These are phyloP conservation scores for Dysdera silvatica DNA, from an alignment of 1,140 invertebrate species.

Conservation along the genomic window DNA sequence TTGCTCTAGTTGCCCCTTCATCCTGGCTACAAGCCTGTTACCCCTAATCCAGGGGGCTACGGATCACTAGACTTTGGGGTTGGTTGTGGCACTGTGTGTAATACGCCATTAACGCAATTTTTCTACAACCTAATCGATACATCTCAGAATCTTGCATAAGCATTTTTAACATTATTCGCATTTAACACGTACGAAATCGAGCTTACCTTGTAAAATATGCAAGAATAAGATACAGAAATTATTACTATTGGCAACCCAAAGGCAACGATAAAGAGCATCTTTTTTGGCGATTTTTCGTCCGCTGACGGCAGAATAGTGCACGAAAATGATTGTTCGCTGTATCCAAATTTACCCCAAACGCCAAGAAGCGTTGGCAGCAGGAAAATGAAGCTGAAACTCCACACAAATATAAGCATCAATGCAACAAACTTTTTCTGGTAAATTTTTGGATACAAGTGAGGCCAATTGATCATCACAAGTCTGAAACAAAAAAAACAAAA, in stretches of 20 bases:
- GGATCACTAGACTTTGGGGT: background rate
- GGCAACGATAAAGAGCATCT: slow-evolving; percentile 69
- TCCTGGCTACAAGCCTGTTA: too few species aligned
- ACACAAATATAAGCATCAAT: slow-evolving; percentile 64
- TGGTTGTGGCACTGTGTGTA: background rate
- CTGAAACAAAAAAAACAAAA: slow-evolving; percentile 48
- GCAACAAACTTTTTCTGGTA: slow-evolving; percentile 58
- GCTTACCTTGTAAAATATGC: slow-evolving; percentile 70
- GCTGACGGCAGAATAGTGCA: slow-evolving; percentile 69
- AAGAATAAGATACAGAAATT: slow-evolving; percentile 71
- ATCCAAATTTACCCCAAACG: slow-evolving; percentile 68
- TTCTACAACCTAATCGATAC: background rate
- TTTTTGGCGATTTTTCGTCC: slow-evolving; percentile 66
- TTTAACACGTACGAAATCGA: too few species aligned
- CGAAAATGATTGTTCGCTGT: slow-evolving; percentile 66
- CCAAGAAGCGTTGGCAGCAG: slow-evolving; percentile 66
- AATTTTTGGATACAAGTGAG: slow-evolving; percentile 62
- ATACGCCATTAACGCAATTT: background rate
- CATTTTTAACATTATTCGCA: background rate
- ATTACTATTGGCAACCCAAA: slow-evolving; percentile 70
- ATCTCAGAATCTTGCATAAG: too few species aligned
- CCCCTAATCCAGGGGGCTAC: too few species aligned
- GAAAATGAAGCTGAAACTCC: slow-evolving; percentile 57
- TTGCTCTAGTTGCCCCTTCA: too few species aligned
- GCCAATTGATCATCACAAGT: slow-evolving; percentile 70